Base-by-base conservation (phyloP, 1,140 invertebrate species). In the Procambarus virginalis region DNA sequence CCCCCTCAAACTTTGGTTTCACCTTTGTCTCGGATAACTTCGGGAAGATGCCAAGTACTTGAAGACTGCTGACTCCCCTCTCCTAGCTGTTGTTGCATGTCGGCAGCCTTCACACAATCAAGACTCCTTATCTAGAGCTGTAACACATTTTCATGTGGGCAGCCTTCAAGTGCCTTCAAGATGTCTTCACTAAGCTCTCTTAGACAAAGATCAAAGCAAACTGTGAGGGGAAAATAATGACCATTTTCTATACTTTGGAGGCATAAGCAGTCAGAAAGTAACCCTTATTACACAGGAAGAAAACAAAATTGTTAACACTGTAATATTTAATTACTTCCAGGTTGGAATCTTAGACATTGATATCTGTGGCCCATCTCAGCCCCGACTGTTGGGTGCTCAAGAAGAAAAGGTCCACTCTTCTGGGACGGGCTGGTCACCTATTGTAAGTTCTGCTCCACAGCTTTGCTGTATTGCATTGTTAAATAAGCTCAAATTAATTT, bases 301-400 rank as follows among this genome's bases (percentile, higher is more conserved):
- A 17, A 14, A 68, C 17, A 68, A 12, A 68, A 4, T 17, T 68
- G 3, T 22, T 8, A 51, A 55, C n/a, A 20, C 49, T 51, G 0
- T 20, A 49, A 48, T 20, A 34, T 78, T 48, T 78, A 68, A 68
- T 68, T 68, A 10, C 34, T 34, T 34, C 6, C 93, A 97, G 96
- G 96, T 98, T 84, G 98, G 96, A 20, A 95, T 99, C 22, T 94
- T 99, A 84, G 98, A 99, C 94, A 96, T 98, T 76, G 98, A 99
- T 94, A 97, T 99, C 90, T 99, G 98, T 94, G 98, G 98, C 0
- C 98, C 98, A 48, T 96, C 95, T 12, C 94, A 95, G 89, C 95
- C 96, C 22, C 92, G 95, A 85, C 94, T 96, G 73, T 94, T 96
- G 93, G 95, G 95, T 14, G 93, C 95, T 51, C 93, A 95, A 91